Conservation (phyloP, 2,797 vertebrate species). For the Coendou prehensilis region DNA sequence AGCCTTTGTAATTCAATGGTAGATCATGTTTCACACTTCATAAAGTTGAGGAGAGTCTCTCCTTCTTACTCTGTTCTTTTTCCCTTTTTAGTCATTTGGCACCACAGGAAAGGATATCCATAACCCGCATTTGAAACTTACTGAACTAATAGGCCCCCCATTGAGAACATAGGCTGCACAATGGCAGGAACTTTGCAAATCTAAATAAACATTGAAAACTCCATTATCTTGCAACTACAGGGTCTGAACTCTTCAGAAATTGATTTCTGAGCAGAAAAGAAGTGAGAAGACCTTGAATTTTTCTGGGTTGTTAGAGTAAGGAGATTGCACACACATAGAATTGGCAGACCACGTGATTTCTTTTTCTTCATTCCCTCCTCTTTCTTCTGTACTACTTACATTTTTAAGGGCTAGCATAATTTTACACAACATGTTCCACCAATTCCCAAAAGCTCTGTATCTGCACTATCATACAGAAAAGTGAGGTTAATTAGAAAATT, state of each 20-base stretch:
- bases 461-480: neutral
- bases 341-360: neutral
- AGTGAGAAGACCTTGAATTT: too few species aligned
- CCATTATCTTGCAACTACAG: neutral
- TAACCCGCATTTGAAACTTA: neutral
- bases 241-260: neutral
- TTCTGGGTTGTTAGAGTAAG: neutral
- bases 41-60: neutral
- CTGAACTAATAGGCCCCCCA: too few species aligned
- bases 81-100: neutral
- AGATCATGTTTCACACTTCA: neutral
- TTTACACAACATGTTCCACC: neutral
- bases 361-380: neutral
- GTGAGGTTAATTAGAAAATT: neutral
- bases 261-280: neutral
- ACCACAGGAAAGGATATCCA: neutral
- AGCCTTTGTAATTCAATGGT: neutral
- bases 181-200: neutral
- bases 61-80: neutral
- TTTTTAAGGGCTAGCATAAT: neutral
- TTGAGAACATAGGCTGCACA: neutral
- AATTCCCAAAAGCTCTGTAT: neutral
- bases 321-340: rapidly evolving
- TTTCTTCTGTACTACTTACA: neutral
- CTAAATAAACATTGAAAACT: neutral